Percentiles rank a stretch among this genome's conserved stretches.
Evolutionary conservation across 2,888 invertebrate species (phyloP).

Genomic region (Eupeodes luniger): DNA sequence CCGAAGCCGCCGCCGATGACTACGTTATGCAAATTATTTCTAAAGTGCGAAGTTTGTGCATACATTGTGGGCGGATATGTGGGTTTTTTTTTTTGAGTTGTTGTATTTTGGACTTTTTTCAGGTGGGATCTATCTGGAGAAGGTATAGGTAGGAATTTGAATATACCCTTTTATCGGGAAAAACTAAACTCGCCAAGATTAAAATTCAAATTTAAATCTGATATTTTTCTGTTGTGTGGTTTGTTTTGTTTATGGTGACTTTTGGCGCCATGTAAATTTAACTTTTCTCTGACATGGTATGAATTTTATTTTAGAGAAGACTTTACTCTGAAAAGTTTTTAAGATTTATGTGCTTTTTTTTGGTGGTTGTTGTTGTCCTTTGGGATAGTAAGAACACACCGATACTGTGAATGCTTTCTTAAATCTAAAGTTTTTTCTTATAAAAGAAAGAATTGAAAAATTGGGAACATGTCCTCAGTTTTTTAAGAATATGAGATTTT

Average conservation of each 20-base stretch:
- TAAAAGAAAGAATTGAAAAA: no score
- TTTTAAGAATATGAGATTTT: no score
- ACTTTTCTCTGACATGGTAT: constrained; percentile 15
- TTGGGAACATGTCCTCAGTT: no score
- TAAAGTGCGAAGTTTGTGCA: background rate
- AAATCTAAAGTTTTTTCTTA: no score
- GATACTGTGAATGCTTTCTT: no score
- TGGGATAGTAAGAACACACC: no score
- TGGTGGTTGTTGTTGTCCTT: background rate
- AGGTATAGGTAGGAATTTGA: background rate
- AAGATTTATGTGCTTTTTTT: background rate
- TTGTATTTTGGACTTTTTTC: background rate
- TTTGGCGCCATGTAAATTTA: constrained; percentile 30
- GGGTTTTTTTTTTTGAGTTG: constrained; percentile 19
- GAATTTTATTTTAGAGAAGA: background rate
- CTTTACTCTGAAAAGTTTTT: background rate
- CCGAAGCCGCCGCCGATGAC: no score
- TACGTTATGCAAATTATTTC: constrained; percentile 66
- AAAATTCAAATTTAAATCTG: constrained; percentile 39
- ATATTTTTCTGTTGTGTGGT: background rate
- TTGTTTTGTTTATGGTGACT: constrained; percentile 29
- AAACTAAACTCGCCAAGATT: background rate
- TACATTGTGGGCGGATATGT: constrained; percentile 54
- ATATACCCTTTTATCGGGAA: constrained; percentile 40
- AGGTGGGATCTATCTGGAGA: constrained; percentile 16